Evolutionary conservation across 2,797 vertebrate genomes (phyloP).

Genomic region (Carduelis carduelis): DNA sequence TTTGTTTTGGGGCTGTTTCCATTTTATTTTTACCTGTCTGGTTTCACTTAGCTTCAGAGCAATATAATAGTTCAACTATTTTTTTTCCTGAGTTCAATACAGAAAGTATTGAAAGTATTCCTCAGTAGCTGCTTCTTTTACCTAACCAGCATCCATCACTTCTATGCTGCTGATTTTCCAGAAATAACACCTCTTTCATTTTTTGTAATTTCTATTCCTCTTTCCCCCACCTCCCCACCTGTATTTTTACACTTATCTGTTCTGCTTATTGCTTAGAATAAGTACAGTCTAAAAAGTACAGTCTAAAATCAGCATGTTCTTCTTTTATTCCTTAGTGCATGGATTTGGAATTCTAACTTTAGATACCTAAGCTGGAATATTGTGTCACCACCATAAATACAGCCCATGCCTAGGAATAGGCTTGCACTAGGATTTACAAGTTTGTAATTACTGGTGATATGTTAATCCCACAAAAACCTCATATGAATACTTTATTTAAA

Average conservation of each 20-base stretch:
- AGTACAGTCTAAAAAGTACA: constrained; percentile 29
- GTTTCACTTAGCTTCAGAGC: background rate
- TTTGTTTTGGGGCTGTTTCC: background rate
- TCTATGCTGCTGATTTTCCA: background rate
- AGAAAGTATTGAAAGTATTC: background rate
- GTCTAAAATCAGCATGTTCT: constrained; percentile 2
- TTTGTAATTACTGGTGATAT: background rate
- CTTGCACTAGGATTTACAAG: background rate
- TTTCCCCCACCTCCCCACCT: background rate
- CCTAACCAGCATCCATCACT: background rate
- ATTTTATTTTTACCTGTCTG: background rate
- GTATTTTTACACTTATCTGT: background rate
- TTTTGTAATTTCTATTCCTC: background rate
- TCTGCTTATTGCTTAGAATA: background rate
- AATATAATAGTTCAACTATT: background rate
- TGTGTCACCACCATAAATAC: background rate
- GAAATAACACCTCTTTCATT: background rate
- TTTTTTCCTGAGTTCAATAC: background rate
- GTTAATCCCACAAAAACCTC: background rate
- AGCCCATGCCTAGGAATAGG: background rate
- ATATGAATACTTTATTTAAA: background rate
- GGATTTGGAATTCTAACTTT: constrained; percentile 33
- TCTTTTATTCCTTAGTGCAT: background rate
- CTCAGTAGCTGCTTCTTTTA: background rate
- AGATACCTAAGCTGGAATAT: background rate